These are phyloP conservation scores for Otolemur crassicaudatus DNA, from an alignment of 2,797 vertebrate genomes.

Conservation along the genomic window DNA sequence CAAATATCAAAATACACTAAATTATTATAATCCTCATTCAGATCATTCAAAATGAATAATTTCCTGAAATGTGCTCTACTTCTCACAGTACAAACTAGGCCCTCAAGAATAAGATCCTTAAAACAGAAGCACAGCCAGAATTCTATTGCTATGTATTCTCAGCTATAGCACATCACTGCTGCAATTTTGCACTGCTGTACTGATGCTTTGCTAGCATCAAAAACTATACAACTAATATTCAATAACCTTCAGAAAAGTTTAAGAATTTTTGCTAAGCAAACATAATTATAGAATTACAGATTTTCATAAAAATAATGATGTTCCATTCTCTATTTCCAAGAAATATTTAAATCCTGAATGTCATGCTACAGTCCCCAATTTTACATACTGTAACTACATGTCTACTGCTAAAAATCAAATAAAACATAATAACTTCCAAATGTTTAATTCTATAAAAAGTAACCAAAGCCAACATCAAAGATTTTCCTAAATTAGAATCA, in stretches of 20 bases:
- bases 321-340: background rate
- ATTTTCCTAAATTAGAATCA: background rate
- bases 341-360: background rate
- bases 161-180: background rate
- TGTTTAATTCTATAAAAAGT: constrained; percentile 11
- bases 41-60: background rate
- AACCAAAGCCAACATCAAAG: constrained; percentile 20
- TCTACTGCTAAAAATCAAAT: constrained; percentile 26
- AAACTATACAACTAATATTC: constrained; percentile 11
- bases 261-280: background rate
- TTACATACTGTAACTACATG: background rate
- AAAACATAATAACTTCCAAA: background rate
- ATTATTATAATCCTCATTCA: constrained; percentile 27
- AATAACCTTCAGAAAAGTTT: constrained; percentile 14
- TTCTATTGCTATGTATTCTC: background rate
- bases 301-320: background rate
- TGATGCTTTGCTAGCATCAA: background rate
- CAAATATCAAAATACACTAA: constrained; percentile 21
- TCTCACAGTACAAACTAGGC: constrained; percentile 25
- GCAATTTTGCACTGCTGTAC: background rate
- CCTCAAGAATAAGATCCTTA: constrained; percentile 34
- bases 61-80: background rate
- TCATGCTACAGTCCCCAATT: background rate
- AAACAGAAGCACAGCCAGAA: background rate
- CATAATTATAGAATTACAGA: constrained; percentile 11